Percentiles rank a stretch among this genome's conserved stretches.
phyloP scores from a whole-genome alignment of 2,113 vertebrate species.

The Bucco capensis region DNA sequence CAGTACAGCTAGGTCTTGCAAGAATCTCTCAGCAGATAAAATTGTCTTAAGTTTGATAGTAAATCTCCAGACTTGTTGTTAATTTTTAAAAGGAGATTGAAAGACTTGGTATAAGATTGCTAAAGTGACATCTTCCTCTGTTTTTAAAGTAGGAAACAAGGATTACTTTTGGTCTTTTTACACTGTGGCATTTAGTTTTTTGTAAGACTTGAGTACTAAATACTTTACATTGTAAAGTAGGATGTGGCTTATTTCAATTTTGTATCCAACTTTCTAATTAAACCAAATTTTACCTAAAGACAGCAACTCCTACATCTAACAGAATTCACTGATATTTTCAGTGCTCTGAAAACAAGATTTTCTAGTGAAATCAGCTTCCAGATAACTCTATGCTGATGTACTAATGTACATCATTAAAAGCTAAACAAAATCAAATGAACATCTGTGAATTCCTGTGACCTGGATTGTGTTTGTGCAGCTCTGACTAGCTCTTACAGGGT shows the following conservation, averaged over 20 bases:
- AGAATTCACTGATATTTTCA: background rate
- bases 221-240: background rate
- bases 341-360: background rate
- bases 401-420: constrained; percentile 22
- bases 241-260: background rate
- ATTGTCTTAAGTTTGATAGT: background rate
- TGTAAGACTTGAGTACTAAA: background rate
- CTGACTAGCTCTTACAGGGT: background rate
- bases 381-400: background rate
- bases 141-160: background rate
- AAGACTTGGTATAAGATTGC: background rate
- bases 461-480: background rate
- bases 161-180: background rate
- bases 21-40: background rate
- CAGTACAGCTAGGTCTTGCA: background rate
- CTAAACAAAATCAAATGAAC: constrained; percentile 18
- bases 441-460: constrained; percentile 22
- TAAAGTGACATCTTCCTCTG: background rate
- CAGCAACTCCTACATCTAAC: background rate
- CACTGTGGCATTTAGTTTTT: background rate
- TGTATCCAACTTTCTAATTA: background rate
- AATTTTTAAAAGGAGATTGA: background rate
- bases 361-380: background rate
- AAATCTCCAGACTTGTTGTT: background rate
- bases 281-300: background rate